Base-by-base conservation (phyloP, 1,140 invertebrate genomes). In the Apis laboriosa region DNA sequence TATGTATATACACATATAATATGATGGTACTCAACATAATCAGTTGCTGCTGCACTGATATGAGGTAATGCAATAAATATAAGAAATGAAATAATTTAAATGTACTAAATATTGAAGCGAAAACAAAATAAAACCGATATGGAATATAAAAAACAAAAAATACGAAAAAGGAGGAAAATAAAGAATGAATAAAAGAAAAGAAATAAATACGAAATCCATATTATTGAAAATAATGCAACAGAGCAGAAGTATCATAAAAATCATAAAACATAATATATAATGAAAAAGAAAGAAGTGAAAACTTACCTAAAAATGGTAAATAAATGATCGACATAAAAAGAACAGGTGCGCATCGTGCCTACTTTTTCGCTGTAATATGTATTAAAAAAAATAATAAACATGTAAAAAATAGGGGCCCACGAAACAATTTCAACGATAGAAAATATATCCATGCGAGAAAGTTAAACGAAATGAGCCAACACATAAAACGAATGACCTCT, bases 31-130 rank as follows among this genome's bases (percentile, higher is more conserved):
- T 85, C 77, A 78, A 88, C 28, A 68, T 58, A 60, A 87, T 90
- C 87, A 89, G 88, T 89, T 83, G 85, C 84, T 70, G 84, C 86
- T 87, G 87, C 86, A 84, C 90, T 90, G 88, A 91, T 83, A 80
- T 84, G 70, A 90, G 71, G 74, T 84, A 86, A 81, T 84, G 83
- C 87, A 84, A 85, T 77, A 75, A 84, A 80, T 81, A 64, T 80
- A 60, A 67, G 58, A 81, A 77, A 86, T 85, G 71, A 84, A 80
- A 86, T 85, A 88, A 88, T 90, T 89, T 80, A 89, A 86, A 56
- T 84, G 77, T 73, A 75, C 77, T 86, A 71, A 64, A 80, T 51
- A 68, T 68, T 68, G 66, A 68, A 68, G 17, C 12, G 34, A 49
- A 68, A 67, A 19, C n/a, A 24, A 56, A 73, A 53, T 24, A 56